Conservation (phyloP, 2,797 vertebrate species). For the Sebastes hubbsi region DNA sequence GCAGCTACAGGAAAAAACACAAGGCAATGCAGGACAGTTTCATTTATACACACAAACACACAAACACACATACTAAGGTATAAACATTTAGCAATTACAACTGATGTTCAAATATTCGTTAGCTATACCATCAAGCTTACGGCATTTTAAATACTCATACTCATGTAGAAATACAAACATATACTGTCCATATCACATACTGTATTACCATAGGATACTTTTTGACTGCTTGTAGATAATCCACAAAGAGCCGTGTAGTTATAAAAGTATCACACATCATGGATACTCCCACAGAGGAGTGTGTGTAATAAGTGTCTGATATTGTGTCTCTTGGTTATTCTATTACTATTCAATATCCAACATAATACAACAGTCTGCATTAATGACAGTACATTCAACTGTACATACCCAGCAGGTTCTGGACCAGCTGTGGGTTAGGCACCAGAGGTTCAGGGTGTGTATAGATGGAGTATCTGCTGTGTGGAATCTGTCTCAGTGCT, state of each 20-base stretch:
- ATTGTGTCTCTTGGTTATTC: background rate
- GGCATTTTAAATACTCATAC: background rate
- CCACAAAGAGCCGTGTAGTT: background rate
- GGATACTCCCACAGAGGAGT: background rate
- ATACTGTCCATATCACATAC: background rate
- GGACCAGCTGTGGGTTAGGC: slow-evolving; percentile 89
- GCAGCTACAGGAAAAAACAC: slow-evolving; percentile 73
- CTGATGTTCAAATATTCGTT: background rate
- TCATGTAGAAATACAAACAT: background rate
- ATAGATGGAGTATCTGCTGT: slow-evolving; percentile 89
- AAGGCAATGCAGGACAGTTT: background rate
- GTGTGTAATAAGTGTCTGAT: background rate
- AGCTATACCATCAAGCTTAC: background rate
- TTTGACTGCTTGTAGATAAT: background rate
- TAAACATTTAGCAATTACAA: background rate
- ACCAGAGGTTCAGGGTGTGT: slow-evolving; percentile 89
- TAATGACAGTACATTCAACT: background rate
- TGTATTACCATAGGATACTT: background rate
- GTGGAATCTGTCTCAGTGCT: slow-evolving; percentile 91
- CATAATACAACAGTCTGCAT: background rate
- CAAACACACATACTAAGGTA: too few relatives aligned
- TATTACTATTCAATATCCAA: background rate
- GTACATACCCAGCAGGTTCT: slow-evolving; percentile 88
- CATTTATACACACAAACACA: background rate
- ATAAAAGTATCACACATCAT: background rate